Percentiles rank a stretch among this genome's conserved stretches.
Conservation (phyloP, 1,140 invertebrate genomes). For the Drosophila bipectinata region DNA sequence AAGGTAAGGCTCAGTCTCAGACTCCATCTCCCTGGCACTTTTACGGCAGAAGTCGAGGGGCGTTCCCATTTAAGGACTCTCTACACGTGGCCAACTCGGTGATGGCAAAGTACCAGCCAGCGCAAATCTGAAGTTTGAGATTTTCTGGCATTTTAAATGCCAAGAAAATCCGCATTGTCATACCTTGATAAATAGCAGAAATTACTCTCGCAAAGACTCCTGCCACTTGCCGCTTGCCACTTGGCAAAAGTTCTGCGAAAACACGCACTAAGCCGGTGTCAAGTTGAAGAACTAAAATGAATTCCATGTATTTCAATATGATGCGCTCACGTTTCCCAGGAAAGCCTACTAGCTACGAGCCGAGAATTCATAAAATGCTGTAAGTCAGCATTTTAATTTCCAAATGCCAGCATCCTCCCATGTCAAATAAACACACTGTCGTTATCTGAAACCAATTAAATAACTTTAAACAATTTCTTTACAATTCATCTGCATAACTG, state of each 20-base stretch:
- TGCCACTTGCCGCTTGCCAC: neutral
- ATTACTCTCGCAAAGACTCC: slow-evolving; percentile 57
- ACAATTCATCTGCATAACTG: neutral
- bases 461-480: neutral
- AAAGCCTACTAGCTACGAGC: neutral
- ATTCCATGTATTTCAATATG: slow-evolving; percentile 34
- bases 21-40: slow-evolving; percentile 3
- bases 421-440: neutral
- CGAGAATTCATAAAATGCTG: neutral
- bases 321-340: slow-evolving; percentile 1
- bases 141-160: slow-evolving; percentile 66
- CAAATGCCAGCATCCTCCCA: neutral
- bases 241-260: slow-evolving; percentile 25
- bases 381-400: neutral
- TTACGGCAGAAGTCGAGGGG: neutral
- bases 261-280: slow-evolving; percentile 28
- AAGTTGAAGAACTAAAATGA: slow-evolving; percentile 39
- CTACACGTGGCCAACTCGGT: slow-evolving; percentile 34
- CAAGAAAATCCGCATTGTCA: slow-evolving; percentile 73
- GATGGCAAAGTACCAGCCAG: slow-evolving; percentile 4
- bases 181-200: slow-evolving; percentile 78
- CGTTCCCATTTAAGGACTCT: slow-evolving; percentile 19
- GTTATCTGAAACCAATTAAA: neutral
- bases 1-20: slow-evolving; percentile 23
- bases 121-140: slow-evolving; percentile 53